Evolutionary conservation across 2,113 vertebrate genomes (phyloP).

Genomic region (Pluvianellus socialis): DNA sequence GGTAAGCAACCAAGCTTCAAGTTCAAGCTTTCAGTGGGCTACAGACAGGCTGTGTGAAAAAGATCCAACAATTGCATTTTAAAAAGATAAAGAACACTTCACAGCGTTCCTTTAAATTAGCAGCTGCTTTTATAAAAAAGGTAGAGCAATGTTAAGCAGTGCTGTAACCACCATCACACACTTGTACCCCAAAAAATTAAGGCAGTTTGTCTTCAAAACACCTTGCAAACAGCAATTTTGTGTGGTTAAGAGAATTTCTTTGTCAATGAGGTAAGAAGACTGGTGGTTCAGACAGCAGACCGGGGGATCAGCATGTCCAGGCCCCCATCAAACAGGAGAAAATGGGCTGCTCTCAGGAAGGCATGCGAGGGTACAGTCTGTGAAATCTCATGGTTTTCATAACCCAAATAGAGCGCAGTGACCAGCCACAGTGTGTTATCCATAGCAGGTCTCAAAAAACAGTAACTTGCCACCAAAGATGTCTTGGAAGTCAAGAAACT

Average conservation of each 20-base stretch:
- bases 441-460: neutral
- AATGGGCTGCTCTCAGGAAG: neutral
- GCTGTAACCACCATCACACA: neutral
- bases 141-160: neutral
- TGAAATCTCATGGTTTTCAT: neutral
- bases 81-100: neutral
- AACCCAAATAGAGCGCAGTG: neutral
- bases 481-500: neutral
- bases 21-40: neutral
- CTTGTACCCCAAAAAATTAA: neutral
- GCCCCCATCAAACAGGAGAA: neutral
- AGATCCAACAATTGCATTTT: neutral
- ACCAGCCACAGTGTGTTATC: neutral
- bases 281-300: fast-evolving
- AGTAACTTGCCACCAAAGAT: neutral
- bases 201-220: neutral
- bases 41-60: neutral
- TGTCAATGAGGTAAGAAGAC: neutral
- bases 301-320: fast-evolving
- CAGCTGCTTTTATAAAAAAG: neutral
- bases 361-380: neutral
- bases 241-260: neutral
- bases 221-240: neutral
- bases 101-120: neutral
- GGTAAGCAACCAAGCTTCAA: neutral